phyloP scores from a whole-genome alignment of 2,888 invertebrate genomes.

The Schizotus pectinicornis region DNA sequence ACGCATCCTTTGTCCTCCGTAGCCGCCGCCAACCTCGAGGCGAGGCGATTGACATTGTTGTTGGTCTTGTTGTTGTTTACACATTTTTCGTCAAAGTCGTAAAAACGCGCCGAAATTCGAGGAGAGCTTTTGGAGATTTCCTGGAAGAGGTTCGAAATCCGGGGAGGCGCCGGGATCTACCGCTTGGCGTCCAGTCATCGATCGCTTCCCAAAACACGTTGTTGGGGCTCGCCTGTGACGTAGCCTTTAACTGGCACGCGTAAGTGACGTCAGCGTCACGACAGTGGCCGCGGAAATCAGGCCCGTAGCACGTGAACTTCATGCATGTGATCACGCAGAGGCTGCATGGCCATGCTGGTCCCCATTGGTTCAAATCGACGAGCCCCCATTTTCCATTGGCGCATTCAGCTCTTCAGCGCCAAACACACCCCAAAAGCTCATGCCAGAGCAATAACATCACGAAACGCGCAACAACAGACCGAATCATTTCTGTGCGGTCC shows the following conservation, averaged over 20 bases:
- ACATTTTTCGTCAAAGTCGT: not conserved
- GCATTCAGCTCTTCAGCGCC: constrained; percentile 55
- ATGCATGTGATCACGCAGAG: constrained; percentile 77
- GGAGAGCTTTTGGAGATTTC: no score
- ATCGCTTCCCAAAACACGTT: constrained; percentile 7
- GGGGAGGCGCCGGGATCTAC: not conserved
- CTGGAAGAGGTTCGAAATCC: not conserved
- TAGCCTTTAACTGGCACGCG: constrained; percentile 55
- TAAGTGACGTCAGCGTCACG: constrained; percentile 70
- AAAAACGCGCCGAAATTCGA: not conserved
- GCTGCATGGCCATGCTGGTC: constrained; percentile 69
- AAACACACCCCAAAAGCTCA: constrained; percentile 61
- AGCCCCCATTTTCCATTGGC: constrained; percentile 75
- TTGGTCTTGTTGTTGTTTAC: not conserved
- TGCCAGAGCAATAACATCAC: constrained; percentile 54
- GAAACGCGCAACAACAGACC: constrained; percentile 44
- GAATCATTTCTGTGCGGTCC: constrained; percentile 39
- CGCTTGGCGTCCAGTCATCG: constrained; percentile 10
- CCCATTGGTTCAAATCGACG: constrained; percentile 71
- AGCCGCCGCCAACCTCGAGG: no score
- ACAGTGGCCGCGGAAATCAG: constrained; percentile 69
- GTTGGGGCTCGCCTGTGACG: constrained; percentile 51
- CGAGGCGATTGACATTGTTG: not conserved
- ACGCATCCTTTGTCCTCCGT: not conserved
- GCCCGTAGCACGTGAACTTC: constrained; percentile 85